Conservation (phyloP, 2,797 vertebrate species). For the Amphiprion clarkii region DNA sequence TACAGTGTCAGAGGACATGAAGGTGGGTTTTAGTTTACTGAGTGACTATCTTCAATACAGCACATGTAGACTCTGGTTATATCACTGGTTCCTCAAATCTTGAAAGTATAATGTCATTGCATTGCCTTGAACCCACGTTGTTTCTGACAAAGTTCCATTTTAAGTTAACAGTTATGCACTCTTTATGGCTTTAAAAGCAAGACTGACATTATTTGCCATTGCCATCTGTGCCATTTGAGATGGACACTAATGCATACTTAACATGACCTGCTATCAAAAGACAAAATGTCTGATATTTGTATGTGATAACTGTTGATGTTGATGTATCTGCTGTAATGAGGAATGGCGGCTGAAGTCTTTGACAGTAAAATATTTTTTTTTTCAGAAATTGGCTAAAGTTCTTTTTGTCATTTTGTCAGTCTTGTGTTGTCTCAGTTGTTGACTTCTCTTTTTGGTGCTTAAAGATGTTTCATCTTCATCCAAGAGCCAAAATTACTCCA, state of each 20-base stretch:
- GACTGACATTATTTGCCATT: conserved; percentile 32
- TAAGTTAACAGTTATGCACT: conserved; percentile 36
- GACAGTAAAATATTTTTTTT: conserved; percentile 68
- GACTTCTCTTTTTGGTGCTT: no score
- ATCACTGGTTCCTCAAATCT: conserved; percentile 65
- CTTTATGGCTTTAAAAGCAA: conserved; percentile 36
- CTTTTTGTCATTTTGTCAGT: not conserved
- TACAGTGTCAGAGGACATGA: conserved; percentile 6
- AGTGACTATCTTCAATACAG: conserved; percentile 31
- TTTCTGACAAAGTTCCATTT: conserved; percentile 36
- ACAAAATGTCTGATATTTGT: conserved; percentile 50
- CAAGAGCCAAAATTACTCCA: no score
- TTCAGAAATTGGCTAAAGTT: conserved; percentile 27
- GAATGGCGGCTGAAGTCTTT: conserved; percentile 39
- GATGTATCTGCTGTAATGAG: conserved; percentile 71
- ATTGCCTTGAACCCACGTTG: conserved; percentile 59
- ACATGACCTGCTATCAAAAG: conserved; percentile 21
- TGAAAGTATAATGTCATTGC: conserved; percentile 64
- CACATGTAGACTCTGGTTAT: conserved; percentile 43
- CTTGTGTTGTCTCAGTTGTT: no score
- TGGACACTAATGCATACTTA: conserved; percentile 29
- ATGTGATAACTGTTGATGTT: conserved; percentile 50
- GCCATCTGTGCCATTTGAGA: conserved; percentile 49
- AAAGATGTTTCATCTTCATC: no score
- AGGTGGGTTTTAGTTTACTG: conserved; percentile 34